Percentiles rank a stretch among this genome's conserved stretches.
These are phyloP conservation scores for Orthosia incerta DNA, from an alignment of 2,888 invertebrate genomes.

Conservation along the genomic window DNA sequence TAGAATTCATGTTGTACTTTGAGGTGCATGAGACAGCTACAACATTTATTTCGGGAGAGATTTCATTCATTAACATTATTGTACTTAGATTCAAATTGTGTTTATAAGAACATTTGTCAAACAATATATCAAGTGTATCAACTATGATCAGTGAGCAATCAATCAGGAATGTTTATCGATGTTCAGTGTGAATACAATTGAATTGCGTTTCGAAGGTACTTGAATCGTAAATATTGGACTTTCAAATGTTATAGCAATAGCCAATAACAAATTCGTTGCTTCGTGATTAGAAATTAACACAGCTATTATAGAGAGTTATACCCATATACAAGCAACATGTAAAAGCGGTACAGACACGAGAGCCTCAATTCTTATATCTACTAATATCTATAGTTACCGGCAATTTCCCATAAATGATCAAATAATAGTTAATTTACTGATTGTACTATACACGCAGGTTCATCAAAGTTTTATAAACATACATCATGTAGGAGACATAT, in stretches of 20 bases:
- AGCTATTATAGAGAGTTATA: neutral
- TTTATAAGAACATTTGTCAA: constrained; percentile 70
- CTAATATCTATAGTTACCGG: neutral
- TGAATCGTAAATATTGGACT: constrained; percentile 12
- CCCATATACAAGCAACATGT: neutral
- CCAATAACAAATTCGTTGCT: neutral
- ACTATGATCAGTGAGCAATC: constrained; percentile 58
- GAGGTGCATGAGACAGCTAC: constrained; percentile 37
- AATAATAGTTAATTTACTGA: neutral
- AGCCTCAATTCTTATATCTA: neutral
- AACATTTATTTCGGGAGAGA: constrained; percentile 57
- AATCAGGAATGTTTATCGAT: constrained; percentile 58
- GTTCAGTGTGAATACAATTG: constrained; percentile 45
- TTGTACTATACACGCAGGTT: neutral
- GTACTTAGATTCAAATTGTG: constrained; percentile 68
- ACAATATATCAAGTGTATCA: constrained; percentile 64
- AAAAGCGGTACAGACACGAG: neutral
- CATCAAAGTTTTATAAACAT: constrained; percentile 6
- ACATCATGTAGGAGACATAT: neutral
- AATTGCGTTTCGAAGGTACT: constrained; percentile 19
- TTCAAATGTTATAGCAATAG: constrained; percentile 22
- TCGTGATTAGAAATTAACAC: neutral
- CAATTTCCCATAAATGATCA: neutral
- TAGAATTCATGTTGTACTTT: neutral
- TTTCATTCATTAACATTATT: constrained; percentile 70